Base-by-base conservation (phyloP, 2,797 vertebrate genomes). In the Scleropages formosus region DNA sequence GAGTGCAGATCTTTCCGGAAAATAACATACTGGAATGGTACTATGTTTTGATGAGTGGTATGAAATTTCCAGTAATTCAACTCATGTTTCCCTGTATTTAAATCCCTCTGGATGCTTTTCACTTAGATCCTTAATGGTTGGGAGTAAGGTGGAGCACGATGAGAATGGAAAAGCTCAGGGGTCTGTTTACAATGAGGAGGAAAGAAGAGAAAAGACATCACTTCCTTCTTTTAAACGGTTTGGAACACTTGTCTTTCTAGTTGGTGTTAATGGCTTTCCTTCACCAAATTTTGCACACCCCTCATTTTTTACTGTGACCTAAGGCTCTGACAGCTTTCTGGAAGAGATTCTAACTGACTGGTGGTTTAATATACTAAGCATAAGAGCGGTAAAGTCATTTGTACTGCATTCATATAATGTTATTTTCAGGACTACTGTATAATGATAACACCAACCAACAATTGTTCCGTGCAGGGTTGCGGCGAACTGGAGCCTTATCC, bases 51-150 rank as follows among this genome's bases (percentile, higher is more conserved):
- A 81, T 82, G 81, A 81, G 78, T 80, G 75, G 68, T 51, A 46
- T 60, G 60, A 78, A 80, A 78, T 81, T 86, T 83, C 85, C 75
- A 82, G 85, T 85, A 86, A 80, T 82, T 80, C 74, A 72, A 18
- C 76, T 66, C 27, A 64, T 74, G 74, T 78, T 79, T 74, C 27
- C 69, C 72, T 80, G 79, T 78, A 78, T 82, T 85, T 83, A 79
- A 77, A 61, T 83, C 82, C 81, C 62, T 49, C 67, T 51, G 78
- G 72, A 80, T 71, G 74, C 75, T 75, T 75, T 78, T 79, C 74
- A 74, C 79, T 82, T 80, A 82, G 81, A 62, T 76, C 18, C 66
- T 84, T 79, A 86, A 86, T 86, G 82, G 84, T 78, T 77, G 61
- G 72, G 53, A 67, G 74, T 44, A 59, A 74, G 46, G 44, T 18